Base-by-base conservation (phyloP, 2,888 invertebrate genomes). In the Caenorhabditis zanzibari region DNA sequence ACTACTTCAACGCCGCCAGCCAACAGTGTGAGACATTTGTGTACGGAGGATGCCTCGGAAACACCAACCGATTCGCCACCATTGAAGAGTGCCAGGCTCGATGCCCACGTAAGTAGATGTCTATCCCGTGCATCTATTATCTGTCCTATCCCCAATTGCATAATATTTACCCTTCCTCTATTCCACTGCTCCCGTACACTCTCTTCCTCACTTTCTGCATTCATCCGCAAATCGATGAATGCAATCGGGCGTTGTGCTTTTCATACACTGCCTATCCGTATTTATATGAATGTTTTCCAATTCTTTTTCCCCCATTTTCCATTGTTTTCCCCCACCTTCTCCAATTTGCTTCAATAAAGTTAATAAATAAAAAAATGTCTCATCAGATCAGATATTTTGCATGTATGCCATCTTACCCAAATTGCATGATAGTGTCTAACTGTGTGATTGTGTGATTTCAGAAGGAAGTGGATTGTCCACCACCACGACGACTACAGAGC, bases 1-100 rank as follows among this genome's bases (percentile, higher is more conserved):
- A 86, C 85, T 90, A 73, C 87, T 92, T 77, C 90, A 89, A 92
- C 82, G 47, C 84, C 28, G 84, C 83, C 52, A 80, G 84, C n/a
- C 81, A 85, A 35, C 74, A 81, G 52, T 91, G 89, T 82, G 89
- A 89, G 83, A 80, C 84, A 32, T 89, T 89, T 76, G 69, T 80
- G 28, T 89, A 86, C 75, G 87, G 87, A 26, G 87, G 87, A 61
- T 89, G 89, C 38, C 88, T 89, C 72, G 89, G 89, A 76, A 89
- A 89, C 81, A 88, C 83, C 73, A 89, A 89, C 76, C 63, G 87
- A 44, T 89, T 89, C 79, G 84, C 81, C 12, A 85, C 86, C 32
- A 74, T 86, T 54, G 88, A 86, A 61, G 89, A 89, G 66, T 89
- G 89, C 73, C 72, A 84, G 64, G 80, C 83, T 49, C 79, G 89